phyloP scores from a whole-genome alignment of 2,113 vertebrate species.

The Centropristis striata region DNA sequence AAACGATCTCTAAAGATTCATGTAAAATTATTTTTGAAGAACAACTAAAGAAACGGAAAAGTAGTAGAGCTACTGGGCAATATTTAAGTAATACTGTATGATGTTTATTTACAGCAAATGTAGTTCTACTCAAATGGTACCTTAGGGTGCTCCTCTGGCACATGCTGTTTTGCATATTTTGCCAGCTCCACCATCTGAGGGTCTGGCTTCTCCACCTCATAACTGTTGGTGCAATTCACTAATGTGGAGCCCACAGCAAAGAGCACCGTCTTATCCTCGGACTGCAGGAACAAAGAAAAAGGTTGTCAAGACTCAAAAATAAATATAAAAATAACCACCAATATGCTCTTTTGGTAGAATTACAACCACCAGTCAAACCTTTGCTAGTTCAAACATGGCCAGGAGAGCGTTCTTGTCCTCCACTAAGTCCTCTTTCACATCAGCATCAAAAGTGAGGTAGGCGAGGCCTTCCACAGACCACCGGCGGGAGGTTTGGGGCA shows the following conservation, averaged over 20 bases:
- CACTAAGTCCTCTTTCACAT: conserved; percentile 96
- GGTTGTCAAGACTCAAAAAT: neutral
- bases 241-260: conserved; percentile 94
- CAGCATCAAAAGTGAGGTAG: conserved; percentile 97
- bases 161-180: conserved; percentile 97
- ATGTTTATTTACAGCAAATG: too few relatives aligned
- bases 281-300: conserved; percentile 81
- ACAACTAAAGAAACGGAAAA: neutral
- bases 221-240: conserved; percentile 98
- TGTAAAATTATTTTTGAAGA: neutral
- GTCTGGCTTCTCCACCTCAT: conserved; percentile 93
- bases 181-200: conserved; percentile 98
- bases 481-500: conserved; percentile 89
- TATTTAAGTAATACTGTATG: neutral
- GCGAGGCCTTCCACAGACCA: conserved; percentile 98
- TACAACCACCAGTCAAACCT: conserved; percentile 79
- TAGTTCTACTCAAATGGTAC: conserved; percentile 80
- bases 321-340: neutral
- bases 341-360: neutral
- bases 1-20: neutral
- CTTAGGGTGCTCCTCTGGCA: conserved; percentile 97
- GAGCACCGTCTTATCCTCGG: conserved; percentile 94
- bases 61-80: neutral
- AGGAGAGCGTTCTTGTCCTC: conserved; percentile 92
- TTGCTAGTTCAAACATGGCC: conserved; percentile 94